phyloP scores from a whole-genome alignment of 2,888 invertebrate species.

The Philhelius pedissequus region DNA sequence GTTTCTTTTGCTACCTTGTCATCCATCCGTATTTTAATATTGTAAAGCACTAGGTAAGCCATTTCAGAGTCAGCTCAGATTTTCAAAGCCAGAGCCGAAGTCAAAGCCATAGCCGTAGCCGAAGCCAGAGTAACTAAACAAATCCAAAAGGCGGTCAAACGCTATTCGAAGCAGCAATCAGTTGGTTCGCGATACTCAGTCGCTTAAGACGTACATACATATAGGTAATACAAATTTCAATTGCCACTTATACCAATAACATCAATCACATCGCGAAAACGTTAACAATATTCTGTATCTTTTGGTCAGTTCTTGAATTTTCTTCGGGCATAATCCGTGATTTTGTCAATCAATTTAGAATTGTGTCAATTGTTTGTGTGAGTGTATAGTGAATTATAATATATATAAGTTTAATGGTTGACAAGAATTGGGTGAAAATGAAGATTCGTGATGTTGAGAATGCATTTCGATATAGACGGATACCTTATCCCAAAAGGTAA shows the following conservation, averaged over 20 bases:
- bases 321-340: conserved; percentile 1
- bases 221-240: background rate
- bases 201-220: conserved; percentile 76
- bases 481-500: conserved; percentile 79
- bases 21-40: conserved; percentile 58
- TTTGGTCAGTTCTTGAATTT: conserved; percentile 14
- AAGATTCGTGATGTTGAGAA: conserved; percentile 77
- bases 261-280: background rate
- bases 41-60: conserved; percentile 59
- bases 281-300: background rate
- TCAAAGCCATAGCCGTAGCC: background rate
- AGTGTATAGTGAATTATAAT: conserved; percentile 33
- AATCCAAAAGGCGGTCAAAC: conserved; percentile 74
- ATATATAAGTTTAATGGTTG: conserved; percentile 70
- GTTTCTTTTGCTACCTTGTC: conserved; percentile 54
- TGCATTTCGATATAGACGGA: conserved; percentile 77
- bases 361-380: conserved; percentile 42
- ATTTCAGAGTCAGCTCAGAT: conserved; percentile 18
- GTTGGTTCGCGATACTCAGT: conserved; percentile 77
- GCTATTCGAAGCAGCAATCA: conserved; percentile 75
- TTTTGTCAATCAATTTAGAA: conserved; percentile 30
- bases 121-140: background rate
- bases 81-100: conserved; percentile 52
- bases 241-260: too few species aligned
- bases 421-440: conserved; percentile 74